Evolutionary conservation across 2,113 vertebrate species (phyloP).

Genomic region (Scomber scombrus): DNA sequence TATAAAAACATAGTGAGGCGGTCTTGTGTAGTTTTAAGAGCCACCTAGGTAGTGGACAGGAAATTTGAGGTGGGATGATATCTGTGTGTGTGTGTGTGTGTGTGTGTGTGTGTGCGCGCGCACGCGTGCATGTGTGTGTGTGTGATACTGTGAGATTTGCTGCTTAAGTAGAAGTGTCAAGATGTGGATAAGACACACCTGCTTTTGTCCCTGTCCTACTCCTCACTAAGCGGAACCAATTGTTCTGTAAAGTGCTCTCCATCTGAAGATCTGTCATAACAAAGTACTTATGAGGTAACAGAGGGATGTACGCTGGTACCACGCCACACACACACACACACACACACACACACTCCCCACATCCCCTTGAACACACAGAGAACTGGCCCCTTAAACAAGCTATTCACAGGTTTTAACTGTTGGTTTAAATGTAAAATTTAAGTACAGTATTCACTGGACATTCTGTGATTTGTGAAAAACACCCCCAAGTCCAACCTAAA

Average conservation of each 20-base stretch:
- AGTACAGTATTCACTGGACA: background rate
- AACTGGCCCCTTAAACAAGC: background rate
- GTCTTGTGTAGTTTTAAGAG: conserved; percentile 20
- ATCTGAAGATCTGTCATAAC: conserved; percentile 54
- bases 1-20: background rate
- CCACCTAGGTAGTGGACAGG: conserved; percentile 24
- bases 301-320: background rate
- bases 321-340: background rate
- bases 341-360: background rate
- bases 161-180: conserved; percentile 44
- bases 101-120: background rate
- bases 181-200: conserved; percentile 45
- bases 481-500: background rate
- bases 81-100: conserved; percentile 30
- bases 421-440: background rate
- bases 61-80: conserved; percentile 9
- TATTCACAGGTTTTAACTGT: conserved; percentile 1
- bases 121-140: background rate
- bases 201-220: conserved; percentile 40
- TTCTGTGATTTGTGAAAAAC: background rate
- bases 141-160: background rate
- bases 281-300: conserved; percentile 21
- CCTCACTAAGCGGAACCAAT: conserved; percentile 30
- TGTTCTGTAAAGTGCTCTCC: conserved; percentile 40
- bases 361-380: background rate